Evolutionary conservation across 2,113 vertebrate genomes (phyloP), one percentile per base, ranked within the genome.

Genomic region (Corynorhinus townsendii): DNA sequence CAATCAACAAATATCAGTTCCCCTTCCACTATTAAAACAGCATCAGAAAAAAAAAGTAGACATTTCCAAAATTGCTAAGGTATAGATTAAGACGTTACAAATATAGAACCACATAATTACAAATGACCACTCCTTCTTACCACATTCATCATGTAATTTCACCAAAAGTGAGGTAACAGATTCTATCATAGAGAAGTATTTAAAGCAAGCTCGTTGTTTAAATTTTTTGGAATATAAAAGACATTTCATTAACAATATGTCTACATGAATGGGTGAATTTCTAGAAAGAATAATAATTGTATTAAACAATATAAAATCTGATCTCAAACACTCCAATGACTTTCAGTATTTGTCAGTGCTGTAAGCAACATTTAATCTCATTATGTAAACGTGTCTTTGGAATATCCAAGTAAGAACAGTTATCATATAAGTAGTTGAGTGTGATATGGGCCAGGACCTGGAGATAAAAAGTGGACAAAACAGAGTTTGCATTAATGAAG

Each of bases 91-190:
- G 22, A 77, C 12, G 47, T 64, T 43, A 69, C 59, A 90, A 92
- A 84, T 14, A 64, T 3, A 90, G 66, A 85, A 96, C 71, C 66
- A 64, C 24, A 47, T 79, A 95, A 95, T 94, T 94, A 93, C 1
- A 84, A 81, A 81, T 49, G 43, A 90, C 68, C 20, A 47, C 43
- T 69, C 35, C 71, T 75, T 89, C 52, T 62, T 20, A 72, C 54
- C 66, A 54, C 83, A 68, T 43, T 90, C 26, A 10, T 71, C 17
- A 59, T 10, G 17, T 77, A 49, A 77, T 2, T 56, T 79, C 16
- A 47, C 30, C n/a, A 90, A 77, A 92, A 95, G 81, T 49, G 38
- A 87, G 16, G 11, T 59, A 40, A 76, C 35, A 80, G 40, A 93
- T 52, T 93, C 28, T 84, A 56, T 66, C n/a, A 49, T 11, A 80